A percentile compares a stretch with the other conserved stretches of the same genome.
phyloP scores from a whole-genome alignment of 2,797 vertebrate species.

The Bovichtus diacanthus region DNA sequence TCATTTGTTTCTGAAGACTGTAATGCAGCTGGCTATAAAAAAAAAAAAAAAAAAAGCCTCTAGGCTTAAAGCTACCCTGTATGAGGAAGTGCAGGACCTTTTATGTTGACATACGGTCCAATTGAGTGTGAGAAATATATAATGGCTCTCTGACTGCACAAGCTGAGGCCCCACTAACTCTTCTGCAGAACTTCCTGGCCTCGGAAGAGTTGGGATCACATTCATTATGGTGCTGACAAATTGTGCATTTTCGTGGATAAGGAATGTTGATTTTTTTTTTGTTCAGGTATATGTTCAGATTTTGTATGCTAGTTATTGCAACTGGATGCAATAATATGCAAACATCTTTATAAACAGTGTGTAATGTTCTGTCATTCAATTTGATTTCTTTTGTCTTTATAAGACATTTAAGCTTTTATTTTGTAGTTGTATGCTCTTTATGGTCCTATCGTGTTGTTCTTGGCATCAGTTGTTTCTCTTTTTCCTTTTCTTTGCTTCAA shows the following conservation, averaged over 20 bases:
- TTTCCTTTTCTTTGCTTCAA: slow-evolving; percentile 71
- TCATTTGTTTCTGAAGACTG: slow-evolving; percentile 18
- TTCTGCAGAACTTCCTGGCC: slow-evolving; percentile 63
- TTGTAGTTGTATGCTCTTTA: slow-evolving; percentile 32
- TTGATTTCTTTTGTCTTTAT: slow-evolving; percentile 4
- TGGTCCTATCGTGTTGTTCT: slow-evolving; percentile 60
- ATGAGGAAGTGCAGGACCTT: slow-evolving; percentile 54
- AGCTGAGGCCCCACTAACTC: slow-evolving; percentile 46
- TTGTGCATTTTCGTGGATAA: slow-evolving; percentile 41
- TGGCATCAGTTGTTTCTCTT: slow-evolving; percentile 81
- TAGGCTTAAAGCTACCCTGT: slow-evolving; percentile 41
- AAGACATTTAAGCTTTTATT: slow-evolving; percentile 38
- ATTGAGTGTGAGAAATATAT: slow-evolving; percentile 64
- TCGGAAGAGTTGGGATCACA: slow-evolving; percentile 57
- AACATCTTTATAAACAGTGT: not conserved
- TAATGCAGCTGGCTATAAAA: slow-evolving; percentile 26
- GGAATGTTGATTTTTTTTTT: slow-evolving; percentile 22
- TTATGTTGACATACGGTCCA: slow-evolving; percentile 58
- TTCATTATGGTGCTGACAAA: slow-evolving; percentile 56
- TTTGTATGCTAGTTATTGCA: not conserved
- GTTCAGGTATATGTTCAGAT: not conserved
- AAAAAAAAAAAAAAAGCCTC: slow-evolving; percentile 14
- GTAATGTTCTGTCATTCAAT: not conserved
- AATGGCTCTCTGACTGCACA: slow-evolving; percentile 55
- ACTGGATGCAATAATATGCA: slow-evolving; percentile 5